Conservation (phyloP, 1,140 invertebrate species). For the Scaptomyza hsui region DNA sequence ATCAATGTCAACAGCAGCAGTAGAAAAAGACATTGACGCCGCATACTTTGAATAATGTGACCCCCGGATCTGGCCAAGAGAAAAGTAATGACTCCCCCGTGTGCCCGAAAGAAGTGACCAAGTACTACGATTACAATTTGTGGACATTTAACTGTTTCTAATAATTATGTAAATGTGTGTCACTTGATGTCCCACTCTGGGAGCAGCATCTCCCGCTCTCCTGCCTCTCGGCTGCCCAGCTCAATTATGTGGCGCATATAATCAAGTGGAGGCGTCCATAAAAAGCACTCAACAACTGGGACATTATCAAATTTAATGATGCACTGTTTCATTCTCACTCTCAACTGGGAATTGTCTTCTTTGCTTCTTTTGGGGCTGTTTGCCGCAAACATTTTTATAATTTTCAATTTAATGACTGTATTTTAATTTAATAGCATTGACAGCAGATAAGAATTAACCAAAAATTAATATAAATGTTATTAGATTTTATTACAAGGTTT, state of each 20-base stretch:
- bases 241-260: constrained; percentile 65
- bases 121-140: constrained; percentile 66
- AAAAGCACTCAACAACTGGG: constrained; percentile 51
- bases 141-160: constrained; percentile 83
- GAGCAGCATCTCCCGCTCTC: constrained; percentile 8
- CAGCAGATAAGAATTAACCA: background rate
- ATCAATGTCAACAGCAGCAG: constrained; percentile 8
- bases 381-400: constrained; percentile 36
- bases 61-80: background rate
- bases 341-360: constrained; percentile 42
- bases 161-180: constrained; percentile 80
- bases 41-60: constrained; percentile 64
- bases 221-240: constrained; percentile 16
- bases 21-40: constrained; percentile 30
- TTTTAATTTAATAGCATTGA: background rate
- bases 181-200: constrained; percentile 64
- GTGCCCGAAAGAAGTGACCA: constrained; percentile 44
- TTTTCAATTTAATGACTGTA: constrained; percentile 21
- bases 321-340: constrained; percentile 14
- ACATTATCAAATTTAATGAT: constrained; percentile 76
- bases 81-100: constrained; percentile 69
- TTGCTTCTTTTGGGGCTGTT: background rate
- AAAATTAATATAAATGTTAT: background rate
- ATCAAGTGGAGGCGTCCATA: constrained; percentile 45
- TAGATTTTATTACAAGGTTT: background rate